A percentile compares a stretch with the other conserved stretches of the same genome.
Conservation (phyloP, 2,888 invertebrate species). For the Dyspetes luteomarginatus region DNA sequence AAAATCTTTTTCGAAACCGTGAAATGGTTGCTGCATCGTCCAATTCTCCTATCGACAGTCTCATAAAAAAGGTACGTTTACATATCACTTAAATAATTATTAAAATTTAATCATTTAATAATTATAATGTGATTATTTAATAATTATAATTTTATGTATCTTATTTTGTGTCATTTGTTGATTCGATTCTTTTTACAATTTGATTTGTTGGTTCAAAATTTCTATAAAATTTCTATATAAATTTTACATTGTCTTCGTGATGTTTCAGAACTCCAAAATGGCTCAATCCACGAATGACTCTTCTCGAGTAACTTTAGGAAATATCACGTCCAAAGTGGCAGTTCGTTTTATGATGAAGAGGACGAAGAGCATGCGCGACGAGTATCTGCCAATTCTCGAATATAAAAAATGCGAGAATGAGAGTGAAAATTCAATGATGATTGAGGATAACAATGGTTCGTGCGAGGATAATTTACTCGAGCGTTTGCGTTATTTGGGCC, state of each 20-base stretch:
- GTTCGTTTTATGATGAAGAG: constrained; percentile 39
- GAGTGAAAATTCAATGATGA: constrained; percentile 34
- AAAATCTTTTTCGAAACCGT: neutral
- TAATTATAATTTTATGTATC: too few species aligned
- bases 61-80: constrained; percentile 37
- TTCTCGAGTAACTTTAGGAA: neutral
- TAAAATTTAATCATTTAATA: too few species aligned
- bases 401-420: constrained; percentile 14
- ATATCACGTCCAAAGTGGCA: neutral
- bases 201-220: neutral
- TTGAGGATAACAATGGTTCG: neutral
- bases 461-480: constrained; percentile 24
- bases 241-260: neutral
- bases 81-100: too few species aligned
- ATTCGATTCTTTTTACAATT: neutral
- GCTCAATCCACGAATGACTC: neutral
- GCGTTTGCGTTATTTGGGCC: constrained; percentile 29
- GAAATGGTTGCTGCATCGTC: constrained; percentile 34
- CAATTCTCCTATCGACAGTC: constrained; percentile 43
- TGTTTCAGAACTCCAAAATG: constrained; percentile 41
- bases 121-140: too few species aligned
- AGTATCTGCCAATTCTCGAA: constrained; percentile 20
- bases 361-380: constrained; percentile 46
- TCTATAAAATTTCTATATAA: too few species aligned
- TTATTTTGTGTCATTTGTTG: too few species aligned